Base-by-base conservation (phyloP, 2,113 vertebrate genomes). In the Limanda limanda region DNA sequence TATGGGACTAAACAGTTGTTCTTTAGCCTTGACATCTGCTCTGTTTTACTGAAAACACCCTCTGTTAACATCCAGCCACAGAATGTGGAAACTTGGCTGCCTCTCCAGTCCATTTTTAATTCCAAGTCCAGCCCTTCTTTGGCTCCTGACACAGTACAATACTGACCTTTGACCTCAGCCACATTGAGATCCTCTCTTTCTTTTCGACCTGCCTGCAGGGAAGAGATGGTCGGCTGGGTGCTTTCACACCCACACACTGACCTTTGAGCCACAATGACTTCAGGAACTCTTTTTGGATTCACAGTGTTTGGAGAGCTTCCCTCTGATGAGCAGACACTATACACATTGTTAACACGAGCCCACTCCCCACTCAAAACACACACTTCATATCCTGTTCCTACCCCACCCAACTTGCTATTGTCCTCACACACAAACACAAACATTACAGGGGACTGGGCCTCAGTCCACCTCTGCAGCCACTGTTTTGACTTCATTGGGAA, bases 381-480 rank as follows among this genome's bases (percentile, higher is more conserved):
- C 57, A 54, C 73, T 63, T 92, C 55, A 83, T 89, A 90, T 94
- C 89, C 90, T 90, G 86, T 88, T 74, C 64, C n/a, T 25, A 75
- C 87, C 90, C 87, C 92, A 87, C 94, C 93, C 91, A 84, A 81
- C 76, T 83, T 79, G 62, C 93, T 92, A 94, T 95, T 95, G 94
- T 95, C 62, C 73, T 74, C 59, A 27, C 65, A 71, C 23, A 82
- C 68, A 78, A 70, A 81, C 57, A 83, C 77, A 90, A 86, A 91
- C 82, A 90, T 74, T 83, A 93, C 81, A 81, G 83, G 25, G 80
- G 62, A 67, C 72, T 71, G 77, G 68, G 63, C 79, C 77, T 20
- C 27, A n/a, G 86, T 86, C 86, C 90, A 74, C 62, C 68, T 90
- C 64, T 82, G 51, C 51, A 54, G 51, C 20, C 51, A 54, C 51